Percentiles rank a stretch among this genome's conserved stretches.
These are phyloP conservation scores for Tachina fera DNA, from an alignment of 2,888 invertebrate species.

Conservation along the genomic window DNA sequence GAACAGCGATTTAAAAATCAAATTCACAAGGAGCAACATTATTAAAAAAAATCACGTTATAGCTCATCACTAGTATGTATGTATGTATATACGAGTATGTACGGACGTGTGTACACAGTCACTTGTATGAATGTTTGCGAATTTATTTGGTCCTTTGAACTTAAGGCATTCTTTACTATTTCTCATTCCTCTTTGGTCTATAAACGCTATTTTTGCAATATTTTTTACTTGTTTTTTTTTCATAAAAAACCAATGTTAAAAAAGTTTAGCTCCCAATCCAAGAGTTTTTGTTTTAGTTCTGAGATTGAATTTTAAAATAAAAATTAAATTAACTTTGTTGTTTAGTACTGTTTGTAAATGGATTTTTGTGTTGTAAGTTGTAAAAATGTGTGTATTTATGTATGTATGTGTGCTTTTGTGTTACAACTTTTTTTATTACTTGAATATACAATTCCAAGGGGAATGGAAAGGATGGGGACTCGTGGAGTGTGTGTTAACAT, in stretches of 20 bases:
- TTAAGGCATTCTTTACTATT: slow-evolving; percentile 37
- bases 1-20: no score
- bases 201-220: slow-evolving; percentile 38
- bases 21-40: no score
- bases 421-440: slow-evolving; percentile 42
- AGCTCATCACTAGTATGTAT: no score
- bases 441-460: slow-evolving; percentile 26
- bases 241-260: background rate
- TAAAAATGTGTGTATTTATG: slow-evolving; percentile 13
- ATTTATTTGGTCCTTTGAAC: slow-evolving; percentile 49
- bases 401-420: slow-evolving; percentile 3
- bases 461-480: slow-evolving; percentile 22
- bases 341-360: slow-evolving; percentile 69
- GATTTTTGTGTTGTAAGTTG: slow-evolving; percentile 68
- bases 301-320: slow-evolving; percentile 80
- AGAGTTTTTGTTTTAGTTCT: slow-evolving; percentile 79
- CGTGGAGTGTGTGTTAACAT: background rate
- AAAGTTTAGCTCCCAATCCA: slow-evolving; percentile 68
- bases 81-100: background rate
- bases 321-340: slow-evolving; percentile 78
- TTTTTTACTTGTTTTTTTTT: slow-evolving; percentile 14
- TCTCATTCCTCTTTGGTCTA: slow-evolving; percentile 38
- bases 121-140: slow-evolving; percentile 21
- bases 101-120: background rate
- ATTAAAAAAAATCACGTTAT: no score